Evolutionary conservation across 1,140 invertebrate genomes (phyloP).

Genomic region (Hirudo medicinalis): DNA sequence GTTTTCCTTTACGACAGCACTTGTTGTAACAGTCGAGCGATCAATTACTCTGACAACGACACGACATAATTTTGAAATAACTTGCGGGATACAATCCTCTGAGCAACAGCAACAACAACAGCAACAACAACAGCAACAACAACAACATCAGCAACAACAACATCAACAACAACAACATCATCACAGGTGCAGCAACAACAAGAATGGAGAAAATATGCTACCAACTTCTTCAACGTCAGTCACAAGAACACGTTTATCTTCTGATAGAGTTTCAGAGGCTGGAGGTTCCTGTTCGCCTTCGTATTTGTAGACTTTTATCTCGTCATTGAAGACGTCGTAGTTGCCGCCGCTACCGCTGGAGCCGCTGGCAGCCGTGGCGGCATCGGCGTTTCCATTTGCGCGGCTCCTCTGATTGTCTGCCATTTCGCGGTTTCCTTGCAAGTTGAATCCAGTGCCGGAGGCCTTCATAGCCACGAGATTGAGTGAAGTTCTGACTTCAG

Average conservation of each 20-base stretch:
- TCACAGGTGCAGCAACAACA: background rate
- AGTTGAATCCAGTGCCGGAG: no score
- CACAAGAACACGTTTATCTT: slow-evolving; percentile 1
- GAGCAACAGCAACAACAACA: background rate
- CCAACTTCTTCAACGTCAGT: slow-evolving; percentile 9
- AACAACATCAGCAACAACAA: background rate
- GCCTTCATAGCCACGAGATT: no score
- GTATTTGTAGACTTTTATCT: slow-evolving; percentile 13
- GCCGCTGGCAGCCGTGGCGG: no score
- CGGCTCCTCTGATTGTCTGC: no score
- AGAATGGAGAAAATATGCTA: background rate
- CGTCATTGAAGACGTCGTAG: background rate
- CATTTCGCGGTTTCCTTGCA: no score
- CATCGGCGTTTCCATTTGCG: no score
- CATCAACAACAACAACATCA: background rate
- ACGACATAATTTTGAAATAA: background rate
- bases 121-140: background rate
- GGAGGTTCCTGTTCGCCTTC: background rate
- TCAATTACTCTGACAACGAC: background rate
- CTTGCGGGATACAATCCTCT: background rate
- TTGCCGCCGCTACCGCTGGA: background rate
- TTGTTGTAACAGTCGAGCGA: background rate
- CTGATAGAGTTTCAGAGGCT: slow-evolving; percentile 1
- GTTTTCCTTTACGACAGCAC: background rate
- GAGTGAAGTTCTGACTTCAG: no score